A percentile compares a stretch with the other conserved stretches of the same genome.
These are phyloP conservation scores for Tricholauxania praeusta DNA, from an alignment of 2,888 invertebrate species.

Conservation along the genomic window DNA sequence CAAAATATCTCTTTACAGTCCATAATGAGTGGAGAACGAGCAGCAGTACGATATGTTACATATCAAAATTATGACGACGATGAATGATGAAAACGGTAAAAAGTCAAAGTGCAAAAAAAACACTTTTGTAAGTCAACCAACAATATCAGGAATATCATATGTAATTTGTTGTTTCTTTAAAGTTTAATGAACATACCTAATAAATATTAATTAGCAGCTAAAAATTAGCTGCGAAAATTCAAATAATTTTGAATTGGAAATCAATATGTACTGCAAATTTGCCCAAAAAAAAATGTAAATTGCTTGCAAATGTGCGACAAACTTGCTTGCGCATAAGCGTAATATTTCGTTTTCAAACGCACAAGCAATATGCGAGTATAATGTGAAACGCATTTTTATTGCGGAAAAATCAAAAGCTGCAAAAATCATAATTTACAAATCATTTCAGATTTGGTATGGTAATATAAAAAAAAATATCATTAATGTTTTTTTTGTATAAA, in stretches of 20 bases:
- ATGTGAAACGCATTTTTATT: neutral
- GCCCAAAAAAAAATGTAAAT: too few relatives aligned
- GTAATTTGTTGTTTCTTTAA: conserved; percentile 50
- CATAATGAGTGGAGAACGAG: conserved; percentile 89
- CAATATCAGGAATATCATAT: conserved; percentile 68
- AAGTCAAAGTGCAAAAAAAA: conserved; percentile 55
- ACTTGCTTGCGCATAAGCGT: too few relatives aligned
- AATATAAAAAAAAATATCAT: conserved; percentile 25
- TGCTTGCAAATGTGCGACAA: too few relatives aligned
- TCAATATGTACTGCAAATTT: too few relatives aligned
- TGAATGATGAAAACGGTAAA: conserved; percentile 68
- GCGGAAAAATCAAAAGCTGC: conserved; percentile 5
- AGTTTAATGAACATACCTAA: too few relatives aligned
- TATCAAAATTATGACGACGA: conserved; percentile 94
- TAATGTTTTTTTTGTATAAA: conserved; percentile 19
- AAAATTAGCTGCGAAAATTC: too few relatives aligned
- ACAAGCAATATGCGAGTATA: too few relatives aligned
- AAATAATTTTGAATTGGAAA: too few relatives aligned
- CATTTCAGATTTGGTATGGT: conserved; percentile 38
- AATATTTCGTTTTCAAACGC: neutral
- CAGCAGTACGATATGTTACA: conserved; percentile 94
- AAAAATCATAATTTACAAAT: conserved; percentile 2
- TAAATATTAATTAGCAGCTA: too few relatives aligned
- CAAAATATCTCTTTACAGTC: conserved; percentile 74
- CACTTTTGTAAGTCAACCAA: conserved; percentile 60